Evolutionary conservation across 2,113 vertebrate genomes (phyloP).

Genomic region (Myrmecophaga tridactyla): DNA sequence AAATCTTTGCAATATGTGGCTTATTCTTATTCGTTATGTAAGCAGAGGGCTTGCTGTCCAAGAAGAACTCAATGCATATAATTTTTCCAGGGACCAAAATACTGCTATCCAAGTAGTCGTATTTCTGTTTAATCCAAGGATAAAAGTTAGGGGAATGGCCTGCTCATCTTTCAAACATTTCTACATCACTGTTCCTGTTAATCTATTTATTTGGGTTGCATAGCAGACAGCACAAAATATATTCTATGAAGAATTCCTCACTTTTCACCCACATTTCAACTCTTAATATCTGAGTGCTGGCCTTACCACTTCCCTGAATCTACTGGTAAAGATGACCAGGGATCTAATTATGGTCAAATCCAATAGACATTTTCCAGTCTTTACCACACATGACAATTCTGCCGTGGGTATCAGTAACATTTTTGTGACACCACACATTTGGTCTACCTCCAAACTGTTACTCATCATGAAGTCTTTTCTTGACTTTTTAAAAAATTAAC

Average conservation of each 20-base stretch:
- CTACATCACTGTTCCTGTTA: too few species aligned
- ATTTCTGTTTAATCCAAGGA: neutral
- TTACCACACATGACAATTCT: neutral
- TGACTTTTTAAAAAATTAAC: neutral
- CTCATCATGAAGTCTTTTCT: neutral
- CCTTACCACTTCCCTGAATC: neutral
- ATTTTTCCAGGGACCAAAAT: neutral
- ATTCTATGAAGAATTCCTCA: neutral
- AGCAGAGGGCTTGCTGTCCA: neutral
- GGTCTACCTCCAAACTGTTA: neutral
- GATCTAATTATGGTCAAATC: neutral
- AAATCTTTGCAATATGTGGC: accelerated
- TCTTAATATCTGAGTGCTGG: neutral
- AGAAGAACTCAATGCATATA: neutral
- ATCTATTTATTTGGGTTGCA: neutral
- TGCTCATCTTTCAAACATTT: neutral
- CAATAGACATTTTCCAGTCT: neutral
- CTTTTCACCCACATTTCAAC: neutral
- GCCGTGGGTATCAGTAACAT: neutral
- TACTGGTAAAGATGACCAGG: neutral
- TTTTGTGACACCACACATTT: too few species aligned
- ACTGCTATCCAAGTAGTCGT: neutral
- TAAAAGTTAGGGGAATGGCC: neutral
- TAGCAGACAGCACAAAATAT: too few species aligned
- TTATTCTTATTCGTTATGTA: neutral